A percentile compares a stretch with the other conserved stretches of the same genome.
These are phyloP conservation scores for Pseudorasbora parva DNA, from an alignment of 2,113 vertebrate species.

Conservation along the genomic window DNA sequence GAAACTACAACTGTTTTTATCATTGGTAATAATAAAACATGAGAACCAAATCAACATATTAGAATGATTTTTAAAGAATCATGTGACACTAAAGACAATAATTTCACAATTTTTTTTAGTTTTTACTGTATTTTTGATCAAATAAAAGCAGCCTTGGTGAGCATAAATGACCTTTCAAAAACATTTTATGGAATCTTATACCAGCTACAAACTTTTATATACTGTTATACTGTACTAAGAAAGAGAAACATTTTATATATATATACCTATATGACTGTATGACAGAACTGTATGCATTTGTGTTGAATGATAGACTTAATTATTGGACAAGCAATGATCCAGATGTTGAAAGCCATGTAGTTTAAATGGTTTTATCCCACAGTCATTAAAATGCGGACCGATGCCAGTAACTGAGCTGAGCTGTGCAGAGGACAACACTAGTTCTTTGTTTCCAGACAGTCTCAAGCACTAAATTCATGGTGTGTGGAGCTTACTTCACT, in stretches of 20 bases:
- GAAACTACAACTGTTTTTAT: background rate
- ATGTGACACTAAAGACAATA: background rate
- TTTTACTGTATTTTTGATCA: too few species aligned
- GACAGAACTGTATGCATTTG: background rate
- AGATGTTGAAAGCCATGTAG: slow-evolving; percentile 45
- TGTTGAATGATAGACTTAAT: background rate
- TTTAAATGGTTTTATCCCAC: slow-evolving; percentile 41
- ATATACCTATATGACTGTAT: background rate
- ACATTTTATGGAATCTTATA: too few species aligned
- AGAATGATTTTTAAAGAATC: background rate
- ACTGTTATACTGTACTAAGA: too few species aligned
- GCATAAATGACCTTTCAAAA: too few species aligned
- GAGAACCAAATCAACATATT: background rate
- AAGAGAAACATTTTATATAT: too few species aligned
- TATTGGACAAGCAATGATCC: slow-evolving; percentile 14
- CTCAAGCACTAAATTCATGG: slow-evolving; percentile 26
- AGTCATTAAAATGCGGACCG: slow-evolving; percentile 47
- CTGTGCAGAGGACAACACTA: slow-evolving; percentile 47
- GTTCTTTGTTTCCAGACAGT: slow-evolving; percentile 55
- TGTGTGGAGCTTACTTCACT: slow-evolving; percentile 13
- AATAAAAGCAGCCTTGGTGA: too few species aligned
- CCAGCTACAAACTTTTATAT: too few species aligned
- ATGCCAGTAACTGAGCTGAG: slow-evolving; percentile 35
- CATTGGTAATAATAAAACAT: background rate
- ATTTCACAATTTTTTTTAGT: too few species aligned